Evolutionary conservation across 2,888 invertebrate genomes (phyloP), one percentile per base, ranked within the genome.

Genomic region (Dicyrtomina minuta): DNA sequence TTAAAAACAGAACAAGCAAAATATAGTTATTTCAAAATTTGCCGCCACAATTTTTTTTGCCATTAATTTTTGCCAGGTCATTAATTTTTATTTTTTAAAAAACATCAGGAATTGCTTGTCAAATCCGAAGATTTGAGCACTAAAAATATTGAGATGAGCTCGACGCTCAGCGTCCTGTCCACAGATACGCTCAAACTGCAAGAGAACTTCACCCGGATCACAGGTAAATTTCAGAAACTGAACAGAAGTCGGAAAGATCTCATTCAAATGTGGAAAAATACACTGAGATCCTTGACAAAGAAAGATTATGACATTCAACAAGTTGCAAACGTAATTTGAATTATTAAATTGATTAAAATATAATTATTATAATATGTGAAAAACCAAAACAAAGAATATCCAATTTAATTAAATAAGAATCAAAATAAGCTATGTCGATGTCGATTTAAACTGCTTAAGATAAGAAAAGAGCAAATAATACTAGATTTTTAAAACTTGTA

Each of bases 191-290:
- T 46, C 26, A 49, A 27, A 46, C n/a, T 62, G 6, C 62, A 49
- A 46, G 27, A 27, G 15, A 10, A 26, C 1, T 49, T 62, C 15
- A 8, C 17, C 13, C 26, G 49, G 20, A 43, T 49, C 2, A 49
- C 27, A 12, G 33, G 22, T 1, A 60, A 67, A 26, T 67, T 67
- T 26, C 44, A 17, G 3, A 22, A 33, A 8, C 39, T 10, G 6
- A 59, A 67, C 33, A 27, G n/a, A 12, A 24, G 51, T 27, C 58
- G 67, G 13, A 44, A 58, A 10, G 60, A 60, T 13, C 24, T 46
- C 5, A 49, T 67, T 6, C 17, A 49, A 0, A 33, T 46, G 44
- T 67, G 67, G 67, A 39, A 43, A 1, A 26, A 26, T 4, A 13
- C 66, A 6, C 15, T 66, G 6, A 6, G 20, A 8, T 20, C 46